Evolutionary conservation across 1,140 invertebrate species (phyloP).

Genomic region (Holotrichia oblita): DNA sequence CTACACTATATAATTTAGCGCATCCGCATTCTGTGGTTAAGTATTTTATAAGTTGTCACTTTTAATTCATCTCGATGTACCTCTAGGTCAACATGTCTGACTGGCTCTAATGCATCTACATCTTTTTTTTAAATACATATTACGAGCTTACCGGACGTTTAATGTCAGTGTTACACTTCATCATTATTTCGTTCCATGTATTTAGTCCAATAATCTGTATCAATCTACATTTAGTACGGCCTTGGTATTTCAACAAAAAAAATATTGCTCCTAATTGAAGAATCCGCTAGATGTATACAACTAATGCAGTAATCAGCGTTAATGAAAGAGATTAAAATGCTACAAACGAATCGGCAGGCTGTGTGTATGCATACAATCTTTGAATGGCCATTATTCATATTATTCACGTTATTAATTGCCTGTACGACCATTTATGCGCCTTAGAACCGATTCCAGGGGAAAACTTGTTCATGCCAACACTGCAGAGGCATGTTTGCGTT

Average conservation of each 20-base stretch:
- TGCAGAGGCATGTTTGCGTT: background rate
- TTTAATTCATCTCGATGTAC: background rate
- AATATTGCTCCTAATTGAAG: background rate
- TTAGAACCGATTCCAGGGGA: no score
- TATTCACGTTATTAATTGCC: no score
- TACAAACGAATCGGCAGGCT: background rate
- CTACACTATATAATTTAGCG: background rate
- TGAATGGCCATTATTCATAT: no score
- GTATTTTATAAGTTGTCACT: background rate
- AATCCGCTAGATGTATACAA: background rate
- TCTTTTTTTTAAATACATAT: background rate
- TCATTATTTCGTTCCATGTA: background rate
- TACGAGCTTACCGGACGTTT: background rate
- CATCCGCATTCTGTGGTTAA: background rate
- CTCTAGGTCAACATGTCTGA: constrained; percentile 15
- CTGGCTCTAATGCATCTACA: background rate
- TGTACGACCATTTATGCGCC: no score
- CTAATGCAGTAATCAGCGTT: background rate
- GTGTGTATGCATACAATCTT: background rate
- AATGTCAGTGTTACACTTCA: background rate
- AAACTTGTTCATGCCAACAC: no score
- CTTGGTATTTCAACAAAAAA: background rate
- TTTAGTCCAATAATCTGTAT: background rate
- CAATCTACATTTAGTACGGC: background rate
- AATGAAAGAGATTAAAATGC: background rate